phyloP scores from a whole-genome alignment of 2,888 invertebrate species.

The Eristalinus aeneus region DNA sequence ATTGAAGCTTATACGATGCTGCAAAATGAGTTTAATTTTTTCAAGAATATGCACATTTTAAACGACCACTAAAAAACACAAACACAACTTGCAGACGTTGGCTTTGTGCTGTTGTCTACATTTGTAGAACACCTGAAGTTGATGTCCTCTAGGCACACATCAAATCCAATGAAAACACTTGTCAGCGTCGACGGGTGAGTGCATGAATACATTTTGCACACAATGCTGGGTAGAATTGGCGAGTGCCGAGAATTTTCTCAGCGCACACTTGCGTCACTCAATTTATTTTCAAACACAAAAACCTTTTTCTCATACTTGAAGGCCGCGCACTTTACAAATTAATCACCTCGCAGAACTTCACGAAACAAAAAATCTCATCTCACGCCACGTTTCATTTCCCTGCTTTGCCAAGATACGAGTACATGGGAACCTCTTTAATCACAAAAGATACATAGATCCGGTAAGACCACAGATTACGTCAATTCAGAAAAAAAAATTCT shows the following conservation, averaged over 20 bases:
- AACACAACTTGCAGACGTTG: too few relatives aligned
- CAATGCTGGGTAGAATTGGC: neutral
- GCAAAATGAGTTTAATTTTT: too few relatives aligned
- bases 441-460: neutral
- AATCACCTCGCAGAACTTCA: neutral
- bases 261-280: conserved; percentile 5
- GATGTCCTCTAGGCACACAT: too few relatives aligned
- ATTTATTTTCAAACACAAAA: neutral
- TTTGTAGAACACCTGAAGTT: too few relatives aligned
- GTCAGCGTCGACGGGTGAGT: neutral
- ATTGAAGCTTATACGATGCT: too few relatives aligned
- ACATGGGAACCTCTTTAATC: neutral
- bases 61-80: too few relatives aligned
- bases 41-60: too few relatives aligned
- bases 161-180: too few relatives aligned
- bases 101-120: too few relatives aligned
- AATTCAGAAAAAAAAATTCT: neutral
- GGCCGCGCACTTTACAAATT: neutral
- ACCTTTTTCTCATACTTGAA: conserved; percentile 9
- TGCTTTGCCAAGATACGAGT: neutral
- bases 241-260: neutral
- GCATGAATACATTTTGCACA: neutral
- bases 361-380: neutral
- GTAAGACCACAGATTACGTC: neutral
- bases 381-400: neutral